Evolutionary conservation across 2,113 vertebrate species (phyloP), one percentile per base, ranked within the genome.

Genomic region (Amblyopsis rosae): DNA sequence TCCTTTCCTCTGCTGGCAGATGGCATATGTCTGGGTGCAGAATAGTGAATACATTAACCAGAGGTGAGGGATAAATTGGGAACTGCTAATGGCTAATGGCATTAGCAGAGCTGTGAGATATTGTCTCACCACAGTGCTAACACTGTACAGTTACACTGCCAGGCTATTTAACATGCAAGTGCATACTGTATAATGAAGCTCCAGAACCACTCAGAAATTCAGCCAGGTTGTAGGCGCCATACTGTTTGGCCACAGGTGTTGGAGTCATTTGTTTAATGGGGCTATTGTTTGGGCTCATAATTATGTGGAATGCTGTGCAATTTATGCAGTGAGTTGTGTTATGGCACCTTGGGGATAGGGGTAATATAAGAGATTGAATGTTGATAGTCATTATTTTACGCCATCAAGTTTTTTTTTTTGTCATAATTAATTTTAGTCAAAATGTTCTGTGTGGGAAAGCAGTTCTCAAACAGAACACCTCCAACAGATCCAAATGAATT

Each of bases 401-500:
- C 5, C 35, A 41, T 8, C 7, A 41, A 7, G 35, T 41, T 41
- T 8, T 41, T 8, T 41, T 0, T 41, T 41, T 69, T 77, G 67
- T 50, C 59, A 45, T 74, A 47, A 66, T 16, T 54, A 2, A 26
- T 26, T 26, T 26, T 26, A 26, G 26, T 41, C 9, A 15, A 9
- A 12, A 62, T 66, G 69, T 53, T 55, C 59, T 8, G 0, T 62
- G 51, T 70, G 61, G 64, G 48, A 63, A 33, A 19, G 55, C 63
- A 65, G n/a, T 33, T 72, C 46, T 59, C 56, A 12, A 17, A 67
- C 67, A 9, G 33, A 70, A 55, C 69, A 66, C 71, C 70, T 80
- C 74, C 16, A 45, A 65, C 58, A 55, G 47, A 69, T 64, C 70
- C 47, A 63, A 74, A 82, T 59, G 67, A 68, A 83, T 83, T 70